Evolutionary conservation across 1,140 invertebrate genomes (phyloP), one percentile per base, ranked within the genome.

Genomic region (Heliothis subflexa): DNA sequence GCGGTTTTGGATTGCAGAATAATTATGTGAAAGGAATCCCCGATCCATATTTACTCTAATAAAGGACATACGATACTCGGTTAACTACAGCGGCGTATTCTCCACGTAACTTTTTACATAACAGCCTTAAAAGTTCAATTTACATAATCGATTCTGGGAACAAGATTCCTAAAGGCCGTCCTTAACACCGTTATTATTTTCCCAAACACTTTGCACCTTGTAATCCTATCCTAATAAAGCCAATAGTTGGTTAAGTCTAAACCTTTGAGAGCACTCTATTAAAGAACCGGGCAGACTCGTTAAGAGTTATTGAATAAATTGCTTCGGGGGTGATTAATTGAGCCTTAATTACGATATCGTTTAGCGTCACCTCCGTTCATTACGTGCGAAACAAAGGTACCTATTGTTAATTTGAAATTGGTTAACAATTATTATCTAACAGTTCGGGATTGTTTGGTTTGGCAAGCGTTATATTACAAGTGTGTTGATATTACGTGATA

Each of bases 251-350:
- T 50, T 33, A 49, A 52, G 57, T 33, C 50, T 78, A 25, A 50
- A 70, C 80, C 72, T 78, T 81, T 59, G 62, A 74, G 45, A 47
- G 70, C 61, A 55, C 52, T 54, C 78, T 80, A 83, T 84, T 82
- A 82, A 81, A 80, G 81, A 68, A 50, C 68, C 80, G 76, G 77
- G 21, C 64, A 45, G 81, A 81, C 82, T 90, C 88, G 85, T 90
- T 90, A 89, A 80, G 81, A 87, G 87, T 88, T 89, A 90, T 92
- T 87, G 87, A 89, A 92, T 90, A 91, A 91, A 90, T 92, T 90
- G 83, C 78, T 84, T 78, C 52, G 64, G 72, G 72, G 80, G 83
- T 89, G 89, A 93, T 90, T 92, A 89, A 93, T 92, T 86, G 90
- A 87, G 81, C 84, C 87, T 92, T 93, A 93, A 93, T 93, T 91